Evolutionary conservation across 2,113 vertebrate species (phyloP).

Genomic region (Oncorhynchus tshawytscha): DNA sequence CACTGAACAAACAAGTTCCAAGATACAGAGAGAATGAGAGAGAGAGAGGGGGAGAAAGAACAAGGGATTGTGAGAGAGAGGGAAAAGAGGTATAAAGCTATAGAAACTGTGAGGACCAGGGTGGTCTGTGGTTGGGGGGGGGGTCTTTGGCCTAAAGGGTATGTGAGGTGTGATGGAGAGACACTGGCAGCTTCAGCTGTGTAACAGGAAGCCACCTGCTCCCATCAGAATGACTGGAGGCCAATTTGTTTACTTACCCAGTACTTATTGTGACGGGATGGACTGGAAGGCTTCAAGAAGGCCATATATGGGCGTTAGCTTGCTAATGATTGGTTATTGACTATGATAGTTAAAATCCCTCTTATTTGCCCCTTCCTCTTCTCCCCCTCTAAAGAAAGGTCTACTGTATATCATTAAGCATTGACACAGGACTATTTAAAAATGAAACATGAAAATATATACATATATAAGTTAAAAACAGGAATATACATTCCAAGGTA

Average conservation of each 20-base stretch:
- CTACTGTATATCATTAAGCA: conserved; percentile 51
- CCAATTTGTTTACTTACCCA: conserved; percentile 55
- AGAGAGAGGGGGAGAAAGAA: not conserved
- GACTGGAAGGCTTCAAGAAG: conserved; percentile 21
- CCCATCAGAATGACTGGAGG: conserved; percentile 37
- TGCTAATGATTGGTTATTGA: conserved; percentile 47
- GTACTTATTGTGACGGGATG: conserved; percentile 24
- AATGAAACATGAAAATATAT: conserved; percentile 38
- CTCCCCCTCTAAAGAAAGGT: conserved; percentile 32
- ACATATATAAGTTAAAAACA: conserved; percentile 62
- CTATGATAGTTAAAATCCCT: conserved; percentile 56
- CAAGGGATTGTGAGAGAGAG: not conserved
- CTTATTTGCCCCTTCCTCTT: conserved; percentile 43
- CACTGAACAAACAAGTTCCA: not conserved
- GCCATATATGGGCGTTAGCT: conserved; percentile 29
- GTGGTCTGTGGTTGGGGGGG: conserved; percentile 4
- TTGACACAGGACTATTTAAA: conserved; percentile 60
- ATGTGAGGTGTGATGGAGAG: conserved; percentile 34
- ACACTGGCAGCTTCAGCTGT: conserved; percentile 54
- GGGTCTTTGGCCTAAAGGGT: conserved; percentile 8
- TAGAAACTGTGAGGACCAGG: not conserved
- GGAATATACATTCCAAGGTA: conserved; percentile 79
- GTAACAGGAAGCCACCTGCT: conserved; percentile 39
- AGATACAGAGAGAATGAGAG: not conserved
- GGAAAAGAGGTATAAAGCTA: not conserved